Conservation (phyloP, 2,113 vertebrate species). For the Lates calcarifer region DNA sequence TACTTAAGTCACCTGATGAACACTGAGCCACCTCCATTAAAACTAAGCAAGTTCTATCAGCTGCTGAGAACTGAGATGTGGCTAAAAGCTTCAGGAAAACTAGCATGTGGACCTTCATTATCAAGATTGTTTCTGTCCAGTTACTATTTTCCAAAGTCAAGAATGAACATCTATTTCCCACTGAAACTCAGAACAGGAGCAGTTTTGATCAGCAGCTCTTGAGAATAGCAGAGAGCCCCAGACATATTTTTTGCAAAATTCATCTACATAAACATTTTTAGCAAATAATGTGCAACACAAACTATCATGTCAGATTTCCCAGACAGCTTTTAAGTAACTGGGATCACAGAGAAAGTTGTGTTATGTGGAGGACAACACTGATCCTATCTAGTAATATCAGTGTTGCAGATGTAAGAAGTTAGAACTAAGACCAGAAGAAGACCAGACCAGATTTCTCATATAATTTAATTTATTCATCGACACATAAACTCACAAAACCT, state of each 20-base stretch:
- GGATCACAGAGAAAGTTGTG: not conserved
- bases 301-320: too few species aligned
- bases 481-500: conserved; percentile 71
- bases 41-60: not conserved
- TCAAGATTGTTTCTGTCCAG: not conserved
- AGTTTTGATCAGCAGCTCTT: too few species aligned
- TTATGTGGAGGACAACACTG: not conserved
- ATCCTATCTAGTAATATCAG: not conserved
- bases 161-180: not conserved
- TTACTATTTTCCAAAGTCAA: too few species aligned
- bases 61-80: not conserved
- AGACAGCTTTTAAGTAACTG: too few species aligned
- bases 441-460: conserved; percentile 16
- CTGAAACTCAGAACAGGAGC: too few species aligned
- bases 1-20: not conserved
- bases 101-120: not conserved
- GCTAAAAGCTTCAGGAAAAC: too few species aligned
- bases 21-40: not conserved
- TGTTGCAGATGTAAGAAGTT: not conserved
- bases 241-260: too few species aligned
- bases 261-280: too few species aligned
- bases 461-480: conserved; percentile 80
- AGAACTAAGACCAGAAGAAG: not conserved
- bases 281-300: too few species aligned
- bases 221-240: too few species aligned